Evolutionary conservation across 2,113 vertebrate genomes (phyloP).

Genomic region (Phylloscopus trochilus): DNA sequence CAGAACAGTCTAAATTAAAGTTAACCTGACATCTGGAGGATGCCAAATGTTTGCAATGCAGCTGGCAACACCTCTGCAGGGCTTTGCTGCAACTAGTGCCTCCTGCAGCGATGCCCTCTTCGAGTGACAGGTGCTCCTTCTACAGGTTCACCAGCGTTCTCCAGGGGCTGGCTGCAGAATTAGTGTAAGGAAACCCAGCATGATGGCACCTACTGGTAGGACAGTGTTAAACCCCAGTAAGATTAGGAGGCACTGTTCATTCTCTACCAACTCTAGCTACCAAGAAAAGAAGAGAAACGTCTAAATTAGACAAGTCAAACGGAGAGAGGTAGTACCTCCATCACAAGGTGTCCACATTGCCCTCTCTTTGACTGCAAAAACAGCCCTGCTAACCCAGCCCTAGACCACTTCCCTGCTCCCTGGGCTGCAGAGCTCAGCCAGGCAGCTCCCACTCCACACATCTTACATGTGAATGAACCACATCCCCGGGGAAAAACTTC

Average conservation of each 20-base stretch:
- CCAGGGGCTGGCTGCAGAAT: neutral
- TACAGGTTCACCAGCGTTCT: accelerated
- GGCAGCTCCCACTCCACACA: neutral
- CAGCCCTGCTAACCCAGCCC: accelerated
- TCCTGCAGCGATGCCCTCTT: neutral
- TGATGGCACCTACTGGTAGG: accelerated
- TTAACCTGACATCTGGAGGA: neutral
- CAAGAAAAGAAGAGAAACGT: neutral
- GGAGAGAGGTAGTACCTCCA: neutral
- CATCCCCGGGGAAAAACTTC: accelerated
- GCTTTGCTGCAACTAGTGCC: neutral
- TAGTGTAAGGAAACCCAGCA: accelerated
- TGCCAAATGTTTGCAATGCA: neutral
- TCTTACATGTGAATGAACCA: accelerated
- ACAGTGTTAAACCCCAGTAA: neutral
- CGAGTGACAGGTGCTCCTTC: accelerated
- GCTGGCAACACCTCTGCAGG: neutral
- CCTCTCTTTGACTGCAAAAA: neutral
- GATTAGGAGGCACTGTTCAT: neutral
- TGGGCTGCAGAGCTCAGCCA: neutral
- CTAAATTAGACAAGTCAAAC: neutral
- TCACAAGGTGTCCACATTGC: accelerated
- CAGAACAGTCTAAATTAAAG: neutral
- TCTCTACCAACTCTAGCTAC: neutral
- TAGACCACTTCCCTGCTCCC: too few species aligned